Percentiles rank a stretch among this genome's conserved stretches.
phyloP scores from a whole-genome alignment of 2,113 vertebrate species.

The Falcunculus frontatus region DNA sequence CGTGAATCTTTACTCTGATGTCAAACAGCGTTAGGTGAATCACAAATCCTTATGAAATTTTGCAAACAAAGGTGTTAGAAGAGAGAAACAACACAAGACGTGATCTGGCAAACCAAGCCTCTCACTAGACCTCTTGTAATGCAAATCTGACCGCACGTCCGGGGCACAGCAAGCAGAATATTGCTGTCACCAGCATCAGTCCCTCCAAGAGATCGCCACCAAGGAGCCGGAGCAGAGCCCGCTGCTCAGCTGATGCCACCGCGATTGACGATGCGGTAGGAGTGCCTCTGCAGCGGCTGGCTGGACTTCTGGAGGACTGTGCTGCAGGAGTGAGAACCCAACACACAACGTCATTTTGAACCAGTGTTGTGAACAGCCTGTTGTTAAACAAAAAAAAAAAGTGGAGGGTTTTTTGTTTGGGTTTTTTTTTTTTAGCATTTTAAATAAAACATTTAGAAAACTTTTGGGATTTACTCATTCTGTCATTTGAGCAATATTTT shows the following conservation, averaged over 20 bases:
- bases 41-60: not conserved
- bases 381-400: not conserved
- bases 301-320: not conserved
- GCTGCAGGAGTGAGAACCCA: not conserved
- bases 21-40: not conserved
- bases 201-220: accelerated
- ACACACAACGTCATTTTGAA: not conserved
- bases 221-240: not conserved
- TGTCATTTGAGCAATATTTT: not conserved
- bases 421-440: not conserved
- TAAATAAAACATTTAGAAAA: not conserved
- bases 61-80: not conserved
- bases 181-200: not conserved
- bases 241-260: not conserved
- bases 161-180: not conserved
- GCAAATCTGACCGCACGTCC: not conserved
- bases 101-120: not conserved
- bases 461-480: not conserved
- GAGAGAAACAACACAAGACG: not conserved
- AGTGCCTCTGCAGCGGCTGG: accelerated
- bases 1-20: not conserved
- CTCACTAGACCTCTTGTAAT: too few species aligned
- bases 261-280: accelerated
- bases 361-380: not conserved
- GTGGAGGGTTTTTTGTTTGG: too few species aligned